Evolutionary conservation across 2,888 invertebrate genomes (phyloP), one percentile per base, ranked within the genome.

Genomic region (Philaethria dido): DNA sequence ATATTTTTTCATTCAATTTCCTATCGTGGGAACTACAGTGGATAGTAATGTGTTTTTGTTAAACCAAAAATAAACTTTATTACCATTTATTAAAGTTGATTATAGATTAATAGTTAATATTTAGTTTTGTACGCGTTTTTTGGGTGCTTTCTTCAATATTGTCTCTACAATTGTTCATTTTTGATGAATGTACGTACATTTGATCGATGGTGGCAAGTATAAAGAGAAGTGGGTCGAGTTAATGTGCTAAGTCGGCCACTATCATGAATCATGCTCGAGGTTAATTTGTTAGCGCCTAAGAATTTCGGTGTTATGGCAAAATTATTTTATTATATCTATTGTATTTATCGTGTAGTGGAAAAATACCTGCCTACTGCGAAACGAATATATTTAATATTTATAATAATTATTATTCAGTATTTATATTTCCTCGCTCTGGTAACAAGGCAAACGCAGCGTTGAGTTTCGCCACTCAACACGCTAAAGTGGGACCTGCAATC

Each of bases 1-100:
- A 70, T 69, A 69, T 75, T 73, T 75, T 75, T 75, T 74, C 72
- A 69, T 75, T 75, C 71, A 72, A 75, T 75, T 73, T 72, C 72
- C 70, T 70, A 68, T 67, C 74, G 75, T 73, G 75, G 69, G 72
- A 73, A 74, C 74, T 64, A 57, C 45, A 71, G 60, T 66, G 64
- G 25, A 70, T 72, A 70, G 50, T 69, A 42, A 52, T 54, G 11
- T 52, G n/a, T 36, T 22, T 11, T 42, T 20, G 44, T 36, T 57
- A 39, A 11, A 44, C 36, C 42, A 39, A 66, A 61, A 66, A 52
- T 47, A 44, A 39, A 55, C 60, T 63, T 20, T 68, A 52, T 67
- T 25, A 2, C 36, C 1, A 1, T 47, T n/a, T 6, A 5, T 42
- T 9, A 72, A 25, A 61, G 64, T 64, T 16, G 20, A 48, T n/a